Evolutionary conservation across 2,888 invertebrate species (phyloP), one percentile per base, ranked within the genome.

Genomic region (Cabera pusaria): DNA sequence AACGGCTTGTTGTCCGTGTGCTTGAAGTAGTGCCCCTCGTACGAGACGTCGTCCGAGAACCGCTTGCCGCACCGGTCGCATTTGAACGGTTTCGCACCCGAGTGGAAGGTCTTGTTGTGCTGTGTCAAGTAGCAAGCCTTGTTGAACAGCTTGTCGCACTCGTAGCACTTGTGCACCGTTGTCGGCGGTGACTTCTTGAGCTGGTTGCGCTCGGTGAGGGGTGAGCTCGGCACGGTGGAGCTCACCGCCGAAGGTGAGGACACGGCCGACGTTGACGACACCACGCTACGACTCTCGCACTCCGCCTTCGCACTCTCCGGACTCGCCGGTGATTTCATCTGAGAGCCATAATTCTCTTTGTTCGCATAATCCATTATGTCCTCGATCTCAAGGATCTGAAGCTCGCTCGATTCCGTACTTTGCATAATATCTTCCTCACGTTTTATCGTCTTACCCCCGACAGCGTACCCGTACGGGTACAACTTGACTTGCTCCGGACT

Each of bases 101-200:
- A 93, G 77, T 97, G 97, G 80, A 96, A 96, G 54, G 95, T 95
- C 76, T 96, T 96, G 80, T 96, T 96, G 80, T 97, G 97, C 74
- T 97, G 97, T 31, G 96, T 97, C 37, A 97, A 88, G 72, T 97
- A 97, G 75, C 97, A 97, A 28, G 94, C 93, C 64, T 94, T 95
- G 74, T 95, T 95, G 83, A 97, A 97, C 21, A 93, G 83, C 77
- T 96, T 96, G 73, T 94, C 93, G 81, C 97, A 97, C 66, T 94
- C 93, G 64, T 92, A 90, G 78, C 96, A 97, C 78, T 93, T 94
- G 73, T 93, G 92, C 32, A 87, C 71, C 3, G 69, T 71, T 7
- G 62, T 63, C 5, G 79, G 59, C 21, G 64, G 58, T 3, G 71
- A 49, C 46, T 80, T 80, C 47, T 83, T 81, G 24, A 85, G 54